phyloP scores from a whole-genome alignment of 2,888 invertebrate genomes.

The Drosophila nr. perissopoda region DNA sequence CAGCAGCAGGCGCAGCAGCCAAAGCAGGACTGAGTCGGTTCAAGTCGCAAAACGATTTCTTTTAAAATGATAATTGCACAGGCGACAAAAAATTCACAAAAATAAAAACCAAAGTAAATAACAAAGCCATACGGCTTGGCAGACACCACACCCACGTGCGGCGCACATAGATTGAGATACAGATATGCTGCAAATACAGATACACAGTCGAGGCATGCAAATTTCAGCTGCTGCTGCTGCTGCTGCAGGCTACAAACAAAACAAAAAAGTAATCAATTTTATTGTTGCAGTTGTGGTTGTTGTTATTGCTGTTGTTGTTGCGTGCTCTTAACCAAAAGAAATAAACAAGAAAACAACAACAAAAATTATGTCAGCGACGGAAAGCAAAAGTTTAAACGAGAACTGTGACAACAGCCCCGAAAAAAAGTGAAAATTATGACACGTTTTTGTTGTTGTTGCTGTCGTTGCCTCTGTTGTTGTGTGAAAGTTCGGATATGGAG shows the following conservation, averaged over 20 bases:
- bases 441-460: conserved; percentile 39
- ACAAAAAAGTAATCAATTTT: conserved; percentile 49
- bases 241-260: conserved; percentile 32
- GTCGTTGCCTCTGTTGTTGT: conserved; percentile 2
- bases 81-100: conserved; percentile 48
- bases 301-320: conserved; percentile 35
- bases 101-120: conserved; percentile 3
- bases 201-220: conserved; percentile 45
- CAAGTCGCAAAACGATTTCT: conserved; percentile 36
- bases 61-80: conserved; percentile 45
- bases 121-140: conserved; percentile 13
- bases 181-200: conserved; percentile 31
- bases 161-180: conserved; percentile 32
- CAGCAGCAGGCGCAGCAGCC: conserved; percentile 5
- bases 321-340: conserved; percentile 31
- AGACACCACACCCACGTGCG: conserved; percentile 49
- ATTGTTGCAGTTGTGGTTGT: conserved; percentile 18
- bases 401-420: conserved; percentile 47
- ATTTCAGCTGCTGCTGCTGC: conserved; percentile 22
- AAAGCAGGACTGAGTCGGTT: conserved; percentile 3
- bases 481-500: conserved; percentile 50
- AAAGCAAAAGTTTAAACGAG: conserved; percentile 69
- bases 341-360: conserved; percentile 11
- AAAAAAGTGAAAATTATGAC: conserved; percentile 73
- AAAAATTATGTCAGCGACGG: conserved; percentile 54